These are phyloP conservation scores for Rhinoptilus africanus DNA, from an alignment of 2,113 vertebrate genomes.

Conservation along the genomic window DNA sequence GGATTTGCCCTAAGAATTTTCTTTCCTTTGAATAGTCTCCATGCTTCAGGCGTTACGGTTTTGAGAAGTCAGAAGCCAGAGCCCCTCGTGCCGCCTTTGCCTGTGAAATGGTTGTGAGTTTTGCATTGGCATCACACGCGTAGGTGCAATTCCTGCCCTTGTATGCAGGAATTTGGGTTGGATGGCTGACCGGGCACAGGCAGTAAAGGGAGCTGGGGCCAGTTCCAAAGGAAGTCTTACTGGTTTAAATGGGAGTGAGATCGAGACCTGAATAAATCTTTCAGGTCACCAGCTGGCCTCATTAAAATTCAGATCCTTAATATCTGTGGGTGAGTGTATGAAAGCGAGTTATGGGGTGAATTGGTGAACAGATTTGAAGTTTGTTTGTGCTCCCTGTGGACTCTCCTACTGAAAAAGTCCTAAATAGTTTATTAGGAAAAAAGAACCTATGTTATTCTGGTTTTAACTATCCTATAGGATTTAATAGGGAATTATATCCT, in stretches of 20 bases:
- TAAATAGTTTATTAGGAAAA: slow-evolving; percentile 39
- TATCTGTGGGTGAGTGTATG: slow-evolving; percentile 36
- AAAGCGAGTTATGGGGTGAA: slow-evolving; percentile 29
- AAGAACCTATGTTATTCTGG: not conserved
- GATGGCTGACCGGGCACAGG: not conserved
- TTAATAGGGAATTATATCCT: slow-evolving; percentile 58
- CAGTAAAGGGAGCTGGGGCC: not conserved
- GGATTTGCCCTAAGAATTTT: not conserved
- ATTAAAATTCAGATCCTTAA: slow-evolving; percentile 50
- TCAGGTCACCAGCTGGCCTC: slow-evolving; percentile 48
- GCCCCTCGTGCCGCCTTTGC: not conserved
- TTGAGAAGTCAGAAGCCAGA: not conserved
- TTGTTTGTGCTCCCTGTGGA: slow-evolving; percentile 36
- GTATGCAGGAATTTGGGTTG: not conserved
- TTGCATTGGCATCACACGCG: not conserved
- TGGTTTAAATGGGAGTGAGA: slow-evolving; percentile 42
- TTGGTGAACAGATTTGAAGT: slow-evolving; percentile 49
- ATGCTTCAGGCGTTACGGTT: not conserved
- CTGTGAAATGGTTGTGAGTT: not conserved
- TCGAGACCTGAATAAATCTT: slow-evolving; percentile 36
- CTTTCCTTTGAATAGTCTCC: not conserved
- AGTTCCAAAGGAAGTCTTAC: slow-evolving; percentile 42
- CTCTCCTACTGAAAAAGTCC: slow-evolving; percentile 8
- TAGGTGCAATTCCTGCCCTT: not conserved
- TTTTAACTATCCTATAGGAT: slow-evolving; percentile 39